Conservation (phyloP, 2,888 invertebrate genomes). For the Meta bourneti region DNA sequence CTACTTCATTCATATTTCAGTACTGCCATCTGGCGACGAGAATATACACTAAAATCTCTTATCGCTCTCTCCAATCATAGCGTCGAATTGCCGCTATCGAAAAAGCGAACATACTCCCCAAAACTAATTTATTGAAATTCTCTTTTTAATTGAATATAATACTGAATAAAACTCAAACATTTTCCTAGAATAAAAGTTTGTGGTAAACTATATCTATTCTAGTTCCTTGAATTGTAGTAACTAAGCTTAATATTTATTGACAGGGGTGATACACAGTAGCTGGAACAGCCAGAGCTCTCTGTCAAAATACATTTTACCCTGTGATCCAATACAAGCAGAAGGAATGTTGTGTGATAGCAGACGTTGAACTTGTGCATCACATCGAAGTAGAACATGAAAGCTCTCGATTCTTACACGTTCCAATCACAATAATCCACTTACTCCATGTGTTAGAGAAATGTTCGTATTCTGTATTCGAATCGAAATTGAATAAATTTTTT, state of each 20-base stretch:
- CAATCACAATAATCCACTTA: neutral
- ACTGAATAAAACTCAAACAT: neutral
- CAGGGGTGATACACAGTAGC: neutral
- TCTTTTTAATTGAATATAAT: too few relatives aligned
- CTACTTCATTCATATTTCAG: neutral
- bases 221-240: neutral
- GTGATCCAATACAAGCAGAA: constrained; percentile 3
- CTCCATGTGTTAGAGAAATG: neutral
- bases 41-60: constrained; percentile 1
- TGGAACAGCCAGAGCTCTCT: constrained; percentile 23
- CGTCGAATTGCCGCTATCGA: neutral
- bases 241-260: neutral
- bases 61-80: neutral
- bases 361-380: neutral
- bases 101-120: neutral
- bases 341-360: neutral
- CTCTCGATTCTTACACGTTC: neutral
- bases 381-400: neutral
- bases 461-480: neutral
- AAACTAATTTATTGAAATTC: neutral
- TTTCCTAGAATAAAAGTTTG: too few relatives aligned
- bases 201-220: too few relatives aligned
- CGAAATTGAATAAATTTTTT: neutral
- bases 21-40: constrained; percentile 13
- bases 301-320: constrained; percentile 52